These are phyloP conservation scores for Halictus rubicundus DNA, from an alignment of 1,140 invertebrate genomes.

Conservation along the genomic window DNA sequence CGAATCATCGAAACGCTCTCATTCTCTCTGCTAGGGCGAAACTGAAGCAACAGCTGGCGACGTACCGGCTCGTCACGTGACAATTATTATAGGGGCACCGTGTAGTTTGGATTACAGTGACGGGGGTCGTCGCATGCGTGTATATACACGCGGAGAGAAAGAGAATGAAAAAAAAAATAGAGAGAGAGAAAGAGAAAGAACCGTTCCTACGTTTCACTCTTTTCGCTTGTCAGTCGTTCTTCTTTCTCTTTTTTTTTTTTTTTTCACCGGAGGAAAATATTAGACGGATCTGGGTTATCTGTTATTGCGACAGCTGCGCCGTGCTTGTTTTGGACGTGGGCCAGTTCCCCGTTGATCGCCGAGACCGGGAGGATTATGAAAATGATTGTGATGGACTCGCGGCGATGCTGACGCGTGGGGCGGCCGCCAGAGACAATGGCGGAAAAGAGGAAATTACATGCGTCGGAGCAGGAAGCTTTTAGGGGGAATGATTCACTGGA, in stretches of 20 bases:
- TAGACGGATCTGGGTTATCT: constrained; percentile 33
- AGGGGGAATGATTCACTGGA: background rate
- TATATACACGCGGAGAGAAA: background rate
- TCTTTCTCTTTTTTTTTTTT: background rate
- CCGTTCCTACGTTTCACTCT: background rate
- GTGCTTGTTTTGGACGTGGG: constrained; percentile 14
- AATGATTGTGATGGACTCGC: constrained; percentile 3
- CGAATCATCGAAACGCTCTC: constrained; percentile 36
- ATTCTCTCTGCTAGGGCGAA: background rate
- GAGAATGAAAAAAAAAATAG: no score
- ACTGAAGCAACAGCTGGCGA: constrained; percentile 45
- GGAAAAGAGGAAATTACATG: background rate
- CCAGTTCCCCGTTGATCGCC: background rate
- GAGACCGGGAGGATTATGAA: background rate
- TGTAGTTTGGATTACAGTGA: constrained; percentile 29
- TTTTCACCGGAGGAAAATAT: constrained; percentile 2
- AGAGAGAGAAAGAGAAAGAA: background rate
- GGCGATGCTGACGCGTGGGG: background rate
- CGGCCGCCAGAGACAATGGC: background rate
- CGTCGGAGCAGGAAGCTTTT: background rate
- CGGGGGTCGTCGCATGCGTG: constrained; percentile 6
- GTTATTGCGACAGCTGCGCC: constrained; percentile 34
- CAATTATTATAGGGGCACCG: constrained; percentile 45
- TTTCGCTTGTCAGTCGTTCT: background rate
- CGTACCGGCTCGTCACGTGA: constrained; percentile 41